A percentile compares a stretch with the other conserved stretches of the same genome.
phyloP scores from a whole-genome alignment of 2,113 vertebrate genomes.

The Hippocampus zosterae region DNA sequence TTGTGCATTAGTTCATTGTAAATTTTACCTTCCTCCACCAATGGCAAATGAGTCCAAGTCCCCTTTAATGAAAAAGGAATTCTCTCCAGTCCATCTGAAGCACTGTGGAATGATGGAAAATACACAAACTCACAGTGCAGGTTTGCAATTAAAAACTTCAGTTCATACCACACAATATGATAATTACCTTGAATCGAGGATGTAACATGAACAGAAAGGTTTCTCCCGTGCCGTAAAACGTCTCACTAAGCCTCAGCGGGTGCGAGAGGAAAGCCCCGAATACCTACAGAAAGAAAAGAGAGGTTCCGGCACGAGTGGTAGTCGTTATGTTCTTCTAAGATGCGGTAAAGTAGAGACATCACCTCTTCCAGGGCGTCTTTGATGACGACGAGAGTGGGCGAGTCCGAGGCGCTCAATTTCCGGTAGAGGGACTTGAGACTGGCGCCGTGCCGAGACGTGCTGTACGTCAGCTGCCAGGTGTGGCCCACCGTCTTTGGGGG shows the following conservation, averaged over 20 bases:
- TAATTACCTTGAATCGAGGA: constrained; percentile 73
- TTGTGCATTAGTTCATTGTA: too few relatives aligned
- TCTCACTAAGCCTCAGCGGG: constrained; percentile 69
- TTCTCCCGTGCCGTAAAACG: constrained; percentile 76
- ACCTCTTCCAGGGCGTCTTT: constrained; percentile 74
- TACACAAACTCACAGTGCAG: neutral
- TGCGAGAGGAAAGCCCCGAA: constrained; percentile 77
- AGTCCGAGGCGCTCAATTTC: constrained; percentile 65
- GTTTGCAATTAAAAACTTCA: neutral
- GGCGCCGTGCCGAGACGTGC: constrained; percentile 68
- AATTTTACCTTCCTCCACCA: constrained; percentile 75
- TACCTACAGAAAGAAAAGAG: constrained; percentile 42
- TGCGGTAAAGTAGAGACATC: neutral
- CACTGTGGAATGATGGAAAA: constrained; percentile 49
- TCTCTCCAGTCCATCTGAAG: constrained; percentile 78
- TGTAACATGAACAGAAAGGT: constrained; percentile 76
- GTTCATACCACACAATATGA: neutral
- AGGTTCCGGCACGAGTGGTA: neutral
- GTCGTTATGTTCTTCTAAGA: neutral
- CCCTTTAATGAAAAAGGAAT: constrained; percentile 80
- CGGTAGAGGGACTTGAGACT: constrained; percentile 78
- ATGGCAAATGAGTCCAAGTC: constrained; percentile 76
- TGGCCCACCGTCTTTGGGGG: constrained; percentile 71
- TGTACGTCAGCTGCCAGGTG: constrained; percentile 71
- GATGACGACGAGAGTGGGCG: constrained; percentile 70